Evolutionary conservation across 1,140 invertebrate species (phyloP), one percentile per base, ranked within the genome.

Genomic region (Zaprionus vittiger): DNA sequence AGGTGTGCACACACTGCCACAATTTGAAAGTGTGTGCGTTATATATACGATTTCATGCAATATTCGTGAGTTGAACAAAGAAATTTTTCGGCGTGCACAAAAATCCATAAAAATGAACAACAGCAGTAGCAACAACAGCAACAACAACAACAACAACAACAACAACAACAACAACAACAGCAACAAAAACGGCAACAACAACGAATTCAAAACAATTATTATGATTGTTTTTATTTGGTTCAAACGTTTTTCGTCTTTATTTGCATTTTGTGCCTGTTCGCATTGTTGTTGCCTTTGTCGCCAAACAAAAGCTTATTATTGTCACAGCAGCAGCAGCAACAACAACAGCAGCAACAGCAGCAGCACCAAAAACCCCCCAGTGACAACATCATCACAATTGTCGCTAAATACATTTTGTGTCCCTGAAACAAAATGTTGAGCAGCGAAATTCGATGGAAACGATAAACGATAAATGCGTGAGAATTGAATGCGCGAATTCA

Each of bases 51-150:
- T 79, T 83, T 83, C 72, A 70, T 83, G 81, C 62, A 85, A 75
- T 85, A 81, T 85, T 85, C 76, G 82, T 85, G 79, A 73, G 73
- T 54, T 56, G 76, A 85, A 85, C 82, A 85, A 85, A 85, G 82
- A 85, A 85, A 85, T 85, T 85, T 85, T 85, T 85, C 81, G 68
- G 76, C 75, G 72, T 85, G 83, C 82, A 73, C 72, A 72, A 85
- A 85, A 85, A 85, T 73, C 75, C 75, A 85, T 81, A 81, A 85
- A 85, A 85, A 79, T 63, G 49, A 63, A 56, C 24, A 66, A 66
- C 64, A 65, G 17, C 41, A 62, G 62, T 24, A 55, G 47, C 62
- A 75, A 62, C 67, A 74, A 61, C 60, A 57, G 41, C 38, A 65
- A 55, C 34, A 44, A 73, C 2, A 57, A 55, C 37, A 44, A 73